Conservation (phyloP, 2,113 vertebrate species). For the Ivindomyrus marchei region DNA sequence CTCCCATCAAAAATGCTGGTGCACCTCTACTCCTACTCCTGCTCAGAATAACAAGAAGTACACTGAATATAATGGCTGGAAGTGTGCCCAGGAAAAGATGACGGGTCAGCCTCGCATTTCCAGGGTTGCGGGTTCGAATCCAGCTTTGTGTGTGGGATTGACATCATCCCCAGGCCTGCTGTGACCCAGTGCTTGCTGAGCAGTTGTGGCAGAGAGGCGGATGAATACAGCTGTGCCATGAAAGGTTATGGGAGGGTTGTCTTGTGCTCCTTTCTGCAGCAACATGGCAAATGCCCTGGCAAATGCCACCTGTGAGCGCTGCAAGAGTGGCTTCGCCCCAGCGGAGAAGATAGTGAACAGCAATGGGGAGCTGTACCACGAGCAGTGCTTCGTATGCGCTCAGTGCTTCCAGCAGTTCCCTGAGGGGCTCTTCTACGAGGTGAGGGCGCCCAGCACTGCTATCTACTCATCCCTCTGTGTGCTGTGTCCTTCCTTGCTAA, state of each 20-base stretch:
- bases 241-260: background rate
- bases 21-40: background rate
- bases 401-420: constrained; percentile 98
- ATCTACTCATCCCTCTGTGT: background rate
- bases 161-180: background rate
- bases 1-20: background rate
- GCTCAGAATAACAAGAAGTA: background rate
- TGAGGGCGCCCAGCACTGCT: constrained; percentile 38
- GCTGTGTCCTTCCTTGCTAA: background rate
- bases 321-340: constrained; percentile 80
- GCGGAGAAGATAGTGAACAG: constrained; percentile 97
- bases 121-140: background rate
- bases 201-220: background rate
- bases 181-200: background rate
- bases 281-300: constrained; percentile 95
- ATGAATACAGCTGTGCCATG: background rate
- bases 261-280: constrained; percentile 54
- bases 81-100: background rate
- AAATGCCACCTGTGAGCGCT: constrained; percentile 91
- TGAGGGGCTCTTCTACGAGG: constrained; percentile 96
- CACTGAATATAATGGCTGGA: background rate
- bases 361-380: constrained; percentile 91
- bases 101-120: background rate
- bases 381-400: constrained; percentile 93
- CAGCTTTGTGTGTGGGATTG: background rate